Percentiles rank a stretch among this genome's conserved stretches.
phyloP scores from a whole-genome alignment of 2,888 invertebrate species.

The Alsophila aescularia region DNA sequence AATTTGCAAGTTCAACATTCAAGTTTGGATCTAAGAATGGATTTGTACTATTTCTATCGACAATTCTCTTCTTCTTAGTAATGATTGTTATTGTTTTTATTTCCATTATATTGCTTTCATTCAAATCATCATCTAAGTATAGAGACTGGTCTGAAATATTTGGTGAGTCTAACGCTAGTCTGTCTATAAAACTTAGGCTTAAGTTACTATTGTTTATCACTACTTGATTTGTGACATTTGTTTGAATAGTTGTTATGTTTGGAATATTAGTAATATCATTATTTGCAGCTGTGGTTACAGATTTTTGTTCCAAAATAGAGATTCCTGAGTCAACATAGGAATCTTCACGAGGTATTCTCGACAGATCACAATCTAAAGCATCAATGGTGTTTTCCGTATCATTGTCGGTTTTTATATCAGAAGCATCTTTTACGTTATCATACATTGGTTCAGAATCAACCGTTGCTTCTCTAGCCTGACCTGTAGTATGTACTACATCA shows the following conservation, averaged over 20 bases:
- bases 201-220: constrained; percentile 69
- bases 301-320: constrained; percentile 65
- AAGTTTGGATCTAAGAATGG: constrained; percentile 73
- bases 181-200: constrained; percentile 77
- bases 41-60: constrained; percentile 67
- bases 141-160: constrained; percentile 69
- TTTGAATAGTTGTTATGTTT: constrained; percentile 63
- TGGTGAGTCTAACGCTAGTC: constrained; percentile 73
- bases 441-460: constrained; percentile 58
- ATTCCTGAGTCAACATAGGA: constrained; percentile 61
- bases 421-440: constrained; percentile 53
- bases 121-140: constrained; percentile 77
- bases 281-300: constrained; percentile 21
- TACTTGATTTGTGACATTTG: constrained; percentile 67
- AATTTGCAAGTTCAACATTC: constrained; percentile 39
- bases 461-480: constrained; percentile 3
- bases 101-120: constrained; percentile 83
- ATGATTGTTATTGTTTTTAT: constrained; percentile 81
- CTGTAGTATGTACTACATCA: constrained; percentile 2
- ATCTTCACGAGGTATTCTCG: constrained; percentile 41
- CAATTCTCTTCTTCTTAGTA: constrained; percentile 68
- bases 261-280: constrained; percentile 33
- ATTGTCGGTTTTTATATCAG: neutral
- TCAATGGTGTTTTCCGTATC: constrained; percentile 13
- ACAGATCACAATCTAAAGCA: constrained; percentile 37